Evolutionary conservation across 2,888 invertebrate species (phyloP).

Genomic region (Metopia argyrocephala): DNA sequence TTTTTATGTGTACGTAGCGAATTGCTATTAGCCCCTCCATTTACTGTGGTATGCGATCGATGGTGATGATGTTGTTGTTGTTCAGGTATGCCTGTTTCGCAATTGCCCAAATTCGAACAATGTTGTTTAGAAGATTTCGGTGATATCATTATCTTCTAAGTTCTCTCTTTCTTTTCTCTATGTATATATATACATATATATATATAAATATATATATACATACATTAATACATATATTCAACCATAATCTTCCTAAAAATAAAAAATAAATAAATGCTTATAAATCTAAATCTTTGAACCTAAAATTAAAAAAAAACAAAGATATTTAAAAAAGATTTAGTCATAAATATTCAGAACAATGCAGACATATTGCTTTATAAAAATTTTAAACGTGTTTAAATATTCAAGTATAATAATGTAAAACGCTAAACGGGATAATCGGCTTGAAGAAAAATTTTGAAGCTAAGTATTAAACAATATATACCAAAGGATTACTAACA

Average conservation of each 20-base stretch:
- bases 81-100: slow-evolving; percentile 45
- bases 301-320: too few relatives aligned
- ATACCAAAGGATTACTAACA: too few relatives aligned
- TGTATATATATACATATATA: slow-evolving; percentile 9
- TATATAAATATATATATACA: neutral
- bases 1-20: slow-evolving; percentile 32
- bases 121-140: slow-evolving; percentile 48
- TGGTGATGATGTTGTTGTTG: slow-evolving; percentile 42
- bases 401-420: too few relatives aligned
- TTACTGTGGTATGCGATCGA: slow-evolving; percentile 9
- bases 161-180: neutral
- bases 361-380: too few relatives aligned
- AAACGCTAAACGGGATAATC: too few relatives aligned
- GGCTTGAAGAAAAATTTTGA: too few relatives aligned
- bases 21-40: slow-evolving; percentile 24
- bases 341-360: neutral
- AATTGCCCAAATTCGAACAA: slow-evolving; percentile 50
- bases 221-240: slow-evolving; percentile 3
- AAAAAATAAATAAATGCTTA: neutral
- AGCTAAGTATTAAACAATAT: too few relatives aligned
- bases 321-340: too few relatives aligned
- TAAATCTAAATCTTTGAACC: neutral
- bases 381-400: too few relatives aligned
- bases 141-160: slow-evolving; percentile 44
- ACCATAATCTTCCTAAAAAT: neutral